A percentile compares a stretch with the other conserved stretches of the same genome.
Evolutionary conservation across 2,113 vertebrate genomes (phyloP).

Genomic region (Callionymus lyra): DNA sequence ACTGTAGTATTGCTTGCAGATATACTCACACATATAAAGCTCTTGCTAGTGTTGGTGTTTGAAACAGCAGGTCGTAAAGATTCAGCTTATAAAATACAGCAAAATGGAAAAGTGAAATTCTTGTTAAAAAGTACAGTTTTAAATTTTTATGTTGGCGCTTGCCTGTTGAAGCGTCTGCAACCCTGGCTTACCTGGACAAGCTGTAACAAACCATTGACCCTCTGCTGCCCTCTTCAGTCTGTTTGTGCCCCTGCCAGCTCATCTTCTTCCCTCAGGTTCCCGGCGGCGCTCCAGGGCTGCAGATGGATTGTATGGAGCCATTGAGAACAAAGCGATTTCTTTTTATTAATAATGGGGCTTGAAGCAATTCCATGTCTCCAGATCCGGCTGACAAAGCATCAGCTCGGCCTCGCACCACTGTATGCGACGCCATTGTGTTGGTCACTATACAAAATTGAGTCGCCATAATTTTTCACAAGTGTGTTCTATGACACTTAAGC

Average conservation of each 20-base stretch:
- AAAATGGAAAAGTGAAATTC: too few relatives aligned
- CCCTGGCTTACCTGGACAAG: too few relatives aligned
- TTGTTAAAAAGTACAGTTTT: too few relatives aligned
- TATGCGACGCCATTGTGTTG: slow-evolving; percentile 10
- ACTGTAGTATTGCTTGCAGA: too few relatives aligned
- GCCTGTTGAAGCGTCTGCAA: too few relatives aligned
- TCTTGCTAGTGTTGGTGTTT: too few relatives aligned
- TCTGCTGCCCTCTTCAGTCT: slow-evolving; percentile 24
- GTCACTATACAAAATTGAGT: slow-evolving; percentile 14
- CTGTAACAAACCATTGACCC: slow-evolving; percentile 4
- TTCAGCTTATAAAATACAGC: too few relatives aligned
- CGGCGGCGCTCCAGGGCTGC: slow-evolving; percentile 9
- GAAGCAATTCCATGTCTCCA: slow-evolving; percentile 16
- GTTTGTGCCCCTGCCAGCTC: slow-evolving; percentile 1
- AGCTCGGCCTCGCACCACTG: slow-evolving; percentile 3
- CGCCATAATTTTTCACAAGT: slow-evolving; percentile 25
- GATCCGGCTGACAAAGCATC: slow-evolving; percentile 28
- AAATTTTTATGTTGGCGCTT: too few relatives aligned
- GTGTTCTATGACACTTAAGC: slow-evolving; percentile 20
- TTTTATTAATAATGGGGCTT: slow-evolving; percentile 26
- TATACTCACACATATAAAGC: too few relatives aligned
- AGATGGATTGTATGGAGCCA: slow-evolving; percentile 18
- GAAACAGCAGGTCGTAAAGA: too few relatives aligned
- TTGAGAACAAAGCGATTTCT: slow-evolving; percentile 10
- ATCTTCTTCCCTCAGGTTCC: slow-evolving; percentile 2